Conservation (phyloP, 2,888 invertebrate species). For the Gymnoscelis rufifasciata region DNA sequence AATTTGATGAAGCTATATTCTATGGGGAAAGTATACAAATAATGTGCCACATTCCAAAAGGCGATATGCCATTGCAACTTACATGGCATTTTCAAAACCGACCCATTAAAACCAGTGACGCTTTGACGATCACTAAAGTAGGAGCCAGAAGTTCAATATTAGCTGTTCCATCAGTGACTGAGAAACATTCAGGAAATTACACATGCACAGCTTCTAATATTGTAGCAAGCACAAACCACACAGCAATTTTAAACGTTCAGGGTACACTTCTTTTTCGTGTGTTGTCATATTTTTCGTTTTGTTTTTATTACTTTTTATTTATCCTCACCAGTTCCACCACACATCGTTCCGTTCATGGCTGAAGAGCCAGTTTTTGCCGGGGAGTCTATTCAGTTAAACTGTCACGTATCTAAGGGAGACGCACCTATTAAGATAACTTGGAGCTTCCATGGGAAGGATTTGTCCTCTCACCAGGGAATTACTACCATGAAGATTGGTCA, state of each 20-base stretch:
- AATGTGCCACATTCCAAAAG: constrained; percentile 80
- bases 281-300: constrained; percentile 39
- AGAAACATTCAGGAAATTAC: constrained; percentile 86
- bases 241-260: constrained; percentile 82
- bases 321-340: constrained; percentile 77
- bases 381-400: constrained; percentile 81
- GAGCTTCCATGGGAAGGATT: constrained; percentile 83
- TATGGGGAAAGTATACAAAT: constrained; percentile 79
- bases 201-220: constrained; percentile 85
- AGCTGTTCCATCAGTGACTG: constrained; percentile 82
- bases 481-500: constrained; percentile 80
- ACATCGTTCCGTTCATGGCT: constrained; percentile 81
- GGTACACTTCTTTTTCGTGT: constrained; percentile 69
- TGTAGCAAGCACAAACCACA: constrained; percentile 82
- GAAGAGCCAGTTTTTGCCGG: constrained; percentile 82
- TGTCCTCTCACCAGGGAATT: constrained; percentile 76
- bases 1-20: constrained; percentile 76
- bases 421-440: constrained; percentile 85
- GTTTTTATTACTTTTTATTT: constrained; percentile 41
- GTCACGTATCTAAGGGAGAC: constrained; percentile 84
- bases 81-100: constrained; percentile 84
- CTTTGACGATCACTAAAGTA: constrained; percentile 75
- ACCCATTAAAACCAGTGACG: constrained; percentile 58
- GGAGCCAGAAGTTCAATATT: constrained; percentile 81
- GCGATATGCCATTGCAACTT: constrained; percentile 85